A percentile compares a stretch with the other conserved stretches of the same genome.
Conservation (phyloP, 2,888 invertebrate genomes). For the Cryptocephalus primarius region DNA sequence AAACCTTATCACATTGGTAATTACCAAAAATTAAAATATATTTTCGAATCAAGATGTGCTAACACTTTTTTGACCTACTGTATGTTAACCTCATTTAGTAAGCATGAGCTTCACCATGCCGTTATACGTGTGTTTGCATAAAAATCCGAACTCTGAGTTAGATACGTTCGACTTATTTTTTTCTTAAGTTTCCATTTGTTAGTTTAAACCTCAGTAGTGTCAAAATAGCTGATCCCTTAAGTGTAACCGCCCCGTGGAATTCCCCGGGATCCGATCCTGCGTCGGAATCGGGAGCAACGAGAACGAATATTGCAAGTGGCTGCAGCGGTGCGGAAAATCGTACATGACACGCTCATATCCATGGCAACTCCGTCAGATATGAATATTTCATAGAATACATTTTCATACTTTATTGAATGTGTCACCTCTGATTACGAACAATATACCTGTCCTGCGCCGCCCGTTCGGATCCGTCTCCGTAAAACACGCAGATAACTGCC, state of each 20-base stretch:
- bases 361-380: slow-evolving; percentile 38
- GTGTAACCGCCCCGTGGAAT: not conserved
- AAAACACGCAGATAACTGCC: slow-evolving; percentile 22
- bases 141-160: too few species aligned
- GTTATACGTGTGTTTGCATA: too few species aligned
- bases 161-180: too few species aligned
- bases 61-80: too few species aligned
- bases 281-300: slow-evolving; percentile 1
- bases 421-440: slow-evolving; percentile 41
- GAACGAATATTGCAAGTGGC: slow-evolving; percentile 26
- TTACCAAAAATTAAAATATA: too few species aligned
- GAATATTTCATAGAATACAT: slow-evolving; percentile 42
- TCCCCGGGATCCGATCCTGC: slow-evolving; percentile 5
- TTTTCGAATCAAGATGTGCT: too few species aligned
- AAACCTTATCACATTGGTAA: too few species aligned
- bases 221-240: too few species aligned
- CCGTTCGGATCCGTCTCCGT: slow-evolving; percentile 13
- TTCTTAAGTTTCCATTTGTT: too few species aligned
- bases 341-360: slow-evolving; percentile 38
- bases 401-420: slow-evolving; percentile 43
- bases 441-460: slow-evolving; percentile 33
- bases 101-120: too few species aligned
- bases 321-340: slow-evolving; percentile 35
- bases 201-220: too few species aligned
- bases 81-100: too few species aligned